Percentiles rank a stretch among this genome's conserved stretches.
phyloP scores from a whole-genome alignment of 2,797 vertebrate species.

The Ambastaia sidthimunki region DNA sequence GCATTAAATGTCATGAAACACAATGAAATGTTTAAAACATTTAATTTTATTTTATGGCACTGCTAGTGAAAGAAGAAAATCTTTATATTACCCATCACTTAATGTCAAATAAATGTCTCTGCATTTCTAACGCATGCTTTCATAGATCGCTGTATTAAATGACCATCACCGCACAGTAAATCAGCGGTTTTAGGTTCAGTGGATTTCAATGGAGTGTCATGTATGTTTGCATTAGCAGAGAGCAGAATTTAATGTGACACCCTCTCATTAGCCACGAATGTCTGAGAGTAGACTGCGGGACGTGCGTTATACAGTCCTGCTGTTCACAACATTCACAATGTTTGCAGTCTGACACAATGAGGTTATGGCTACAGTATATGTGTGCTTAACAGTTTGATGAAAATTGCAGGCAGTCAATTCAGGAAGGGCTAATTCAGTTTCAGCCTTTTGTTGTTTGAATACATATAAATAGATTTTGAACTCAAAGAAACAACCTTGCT shows the following conservation, averaged over 20 bases:
- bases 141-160: slow-evolving; percentile 46
- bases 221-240: slow-evolving; percentile 48
- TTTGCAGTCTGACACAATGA: slow-evolving; percentile 50
- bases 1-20: too few species aligned
- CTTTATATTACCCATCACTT: slow-evolving; percentile 42
- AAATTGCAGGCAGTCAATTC: neutral
- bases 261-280: slow-evolving; percentile 30
- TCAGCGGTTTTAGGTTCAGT: slow-evolving; percentile 43
- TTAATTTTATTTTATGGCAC: slow-evolving; percentile 16
- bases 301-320: neutral
- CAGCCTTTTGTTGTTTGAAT: neutral
- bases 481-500: neutral
- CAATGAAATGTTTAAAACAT: too few species aligned
- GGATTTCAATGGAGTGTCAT: slow-evolving; percentile 51
- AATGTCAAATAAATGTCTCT: slow-evolving; percentile 52
- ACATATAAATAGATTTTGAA: neutral
- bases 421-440: neutral
- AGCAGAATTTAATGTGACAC: slow-evolving; percentile 36
- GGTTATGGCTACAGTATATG: slow-evolving; percentile 23
- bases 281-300: slow-evolving; percentile 15
- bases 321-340: slow-evolving; percentile 34
- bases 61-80: slow-evolving; percentile 16
- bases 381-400: slow-evolving; percentile 3
- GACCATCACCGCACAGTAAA: slow-evolving; percentile 50
- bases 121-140: slow-evolving; percentile 45